phyloP scores from a whole-genome alignment of 2,113 vertebrate species.

The Ageneiosus marmoratus region DNA sequence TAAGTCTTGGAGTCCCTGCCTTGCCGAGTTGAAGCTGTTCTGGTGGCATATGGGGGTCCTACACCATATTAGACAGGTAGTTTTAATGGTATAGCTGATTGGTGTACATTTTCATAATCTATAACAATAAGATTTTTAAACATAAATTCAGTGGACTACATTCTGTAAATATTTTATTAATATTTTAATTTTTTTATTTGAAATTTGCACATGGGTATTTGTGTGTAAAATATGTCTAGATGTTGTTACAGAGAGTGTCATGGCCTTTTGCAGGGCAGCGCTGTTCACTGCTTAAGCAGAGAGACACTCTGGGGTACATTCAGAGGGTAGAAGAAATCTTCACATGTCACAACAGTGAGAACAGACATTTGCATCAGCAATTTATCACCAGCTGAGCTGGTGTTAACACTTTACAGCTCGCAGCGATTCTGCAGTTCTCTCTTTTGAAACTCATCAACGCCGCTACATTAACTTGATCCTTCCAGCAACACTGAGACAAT shows the following conservation, averaged over 20 bases:
- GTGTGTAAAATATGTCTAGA: background rate
- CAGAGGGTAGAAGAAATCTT: slow-evolving; percentile 33
- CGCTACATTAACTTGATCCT: slow-evolving; percentile 6
- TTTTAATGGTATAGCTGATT: no score
- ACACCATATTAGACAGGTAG: no score
- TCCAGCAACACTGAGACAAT: background rate
- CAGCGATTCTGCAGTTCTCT: slow-evolving; percentile 21
- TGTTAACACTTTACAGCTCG: slow-evolving; percentile 38
- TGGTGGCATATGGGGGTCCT: no score
- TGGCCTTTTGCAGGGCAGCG: background rate
- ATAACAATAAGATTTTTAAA: background rate
- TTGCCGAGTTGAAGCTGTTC: no score
- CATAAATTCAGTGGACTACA: background rate
- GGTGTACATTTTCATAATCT: background rate
- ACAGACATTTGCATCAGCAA: slow-evolving; percentile 22
- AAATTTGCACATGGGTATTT: background rate
- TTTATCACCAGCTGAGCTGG: slow-evolving; percentile 31
- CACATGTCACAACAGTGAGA: slow-evolving; percentile 35
- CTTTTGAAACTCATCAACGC: background rate
- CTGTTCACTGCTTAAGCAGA: background rate
- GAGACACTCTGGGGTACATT: background rate
- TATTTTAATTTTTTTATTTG: background rate
- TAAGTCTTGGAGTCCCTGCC: no score
- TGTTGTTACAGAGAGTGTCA: background rate
- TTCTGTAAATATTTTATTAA: background rate